phyloP scores from a whole-genome alignment of 2,888 invertebrate genomes.

The Dynastes hyllus region DNA sequence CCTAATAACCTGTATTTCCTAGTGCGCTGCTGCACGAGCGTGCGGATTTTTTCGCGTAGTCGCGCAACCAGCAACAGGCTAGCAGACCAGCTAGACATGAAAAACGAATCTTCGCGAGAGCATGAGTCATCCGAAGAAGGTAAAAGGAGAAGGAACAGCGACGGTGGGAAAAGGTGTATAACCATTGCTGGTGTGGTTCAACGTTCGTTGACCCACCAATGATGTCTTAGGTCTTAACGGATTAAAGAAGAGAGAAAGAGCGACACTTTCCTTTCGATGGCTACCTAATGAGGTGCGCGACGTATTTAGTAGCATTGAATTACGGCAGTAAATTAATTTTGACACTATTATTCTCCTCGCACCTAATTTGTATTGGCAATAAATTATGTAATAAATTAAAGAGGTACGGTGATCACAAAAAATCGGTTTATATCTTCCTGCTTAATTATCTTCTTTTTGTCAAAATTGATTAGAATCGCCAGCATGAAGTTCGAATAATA shows the following conservation, averaged over 20 bases:
- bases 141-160: slow-evolving; percentile 46
- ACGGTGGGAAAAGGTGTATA: not conserved
- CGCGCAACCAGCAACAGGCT: slow-evolving; percentile 23
- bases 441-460: slow-evolving; percentile 6
- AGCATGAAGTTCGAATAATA: too few relatives aligned
- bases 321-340: slow-evolving; percentile 4
- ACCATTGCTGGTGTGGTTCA: not conserved
- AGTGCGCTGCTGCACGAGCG: not conserved
- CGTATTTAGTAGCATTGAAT: slow-evolving; percentile 10
- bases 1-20: slow-evolving; percentile 21
- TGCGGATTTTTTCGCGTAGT: not conserved
- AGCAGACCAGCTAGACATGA: slow-evolving; percentile 32
- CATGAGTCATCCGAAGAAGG: slow-evolving; percentile 50
- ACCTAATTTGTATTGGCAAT: slow-evolving; percentile 1
- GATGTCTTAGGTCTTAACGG: not conserved
- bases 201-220: slow-evolving; percentile 2
- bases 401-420: not conserved
- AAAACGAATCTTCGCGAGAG: slow-evolving; percentile 40
- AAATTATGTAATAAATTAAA: slow-evolving; percentile 6
- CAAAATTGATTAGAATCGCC: not conserved
- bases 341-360: not conserved
- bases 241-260: not conserved
- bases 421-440: not conserved
- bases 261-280: slow-evolving; percentile 12
- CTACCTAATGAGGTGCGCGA: slow-evolving; percentile 1